Conservation (phyloP, 1,140 invertebrate species). For the Euglossa dilemma region DNA sequence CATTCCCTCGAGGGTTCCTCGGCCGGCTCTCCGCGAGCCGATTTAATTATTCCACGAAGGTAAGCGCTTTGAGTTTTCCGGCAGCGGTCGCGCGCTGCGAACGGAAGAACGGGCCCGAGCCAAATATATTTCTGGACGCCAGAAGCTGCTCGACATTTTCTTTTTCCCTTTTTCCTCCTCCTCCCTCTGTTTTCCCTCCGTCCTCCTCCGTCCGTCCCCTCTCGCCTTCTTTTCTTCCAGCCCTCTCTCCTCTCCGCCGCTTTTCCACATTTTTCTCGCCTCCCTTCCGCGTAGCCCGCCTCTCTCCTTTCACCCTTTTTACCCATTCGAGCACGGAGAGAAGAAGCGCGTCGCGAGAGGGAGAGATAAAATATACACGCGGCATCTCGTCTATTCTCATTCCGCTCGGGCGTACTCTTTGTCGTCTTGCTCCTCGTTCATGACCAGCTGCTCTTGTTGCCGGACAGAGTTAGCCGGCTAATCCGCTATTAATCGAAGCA, state of each 20-base stretch:
- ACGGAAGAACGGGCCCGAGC: conserved; percentile 59
- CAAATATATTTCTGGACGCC: conserved; percentile 65
- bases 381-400: conserved; percentile 37
- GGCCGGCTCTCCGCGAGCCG: conserved; percentile 8
- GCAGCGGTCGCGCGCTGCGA: conserved; percentile 36
- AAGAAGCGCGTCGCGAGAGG: background rate
- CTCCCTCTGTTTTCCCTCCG: background rate
- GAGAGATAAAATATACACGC: background rate
- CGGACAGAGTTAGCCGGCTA: conserved; percentile 37
- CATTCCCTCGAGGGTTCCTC: conserved; percentile 42
- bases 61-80: conserved; percentile 58
- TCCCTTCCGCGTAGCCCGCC: background rate
- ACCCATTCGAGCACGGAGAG: background rate
- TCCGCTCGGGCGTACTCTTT: background rate
- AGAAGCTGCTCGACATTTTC: conserved; percentile 39
- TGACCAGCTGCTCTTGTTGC: conserved; percentile 33
- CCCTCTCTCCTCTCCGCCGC: background rate
- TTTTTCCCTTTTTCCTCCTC: background rate
- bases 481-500: conserved; percentile 49
- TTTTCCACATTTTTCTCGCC: background rate
- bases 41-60: conserved; percentile 61
- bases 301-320: too few relatives aligned
- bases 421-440: background rate
- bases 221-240: background rate
- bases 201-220: background rate